A percentile compares a stretch with the other conserved stretches of the same genome.
These are phyloP conservation scores for Apostichopus japonicus DNA, from an alignment of 35 echinoderm and acorn worm species.

Conservation along the genomic window DNA sequence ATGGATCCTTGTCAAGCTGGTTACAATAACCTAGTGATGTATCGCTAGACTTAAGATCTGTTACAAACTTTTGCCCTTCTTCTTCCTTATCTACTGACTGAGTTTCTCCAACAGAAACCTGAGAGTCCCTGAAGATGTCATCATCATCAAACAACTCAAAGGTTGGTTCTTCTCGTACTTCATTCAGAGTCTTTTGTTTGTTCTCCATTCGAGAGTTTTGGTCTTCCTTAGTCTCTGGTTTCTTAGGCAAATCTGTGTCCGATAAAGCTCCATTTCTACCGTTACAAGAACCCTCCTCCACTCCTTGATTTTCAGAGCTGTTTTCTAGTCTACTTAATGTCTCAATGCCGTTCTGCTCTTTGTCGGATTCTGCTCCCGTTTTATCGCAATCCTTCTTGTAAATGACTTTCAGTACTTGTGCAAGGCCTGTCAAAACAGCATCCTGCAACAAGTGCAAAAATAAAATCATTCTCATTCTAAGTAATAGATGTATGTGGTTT, in stretches of 20 bases:
- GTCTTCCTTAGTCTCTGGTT: background rate
- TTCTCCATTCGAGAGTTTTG: background rate
- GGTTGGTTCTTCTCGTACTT: background rate
- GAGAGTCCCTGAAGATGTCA: slow-evolving; percentile 21
- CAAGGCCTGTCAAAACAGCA: background rate
- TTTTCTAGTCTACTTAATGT: background rate
- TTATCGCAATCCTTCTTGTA: slow-evolving; percentile 4
- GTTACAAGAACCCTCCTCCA: background rate
- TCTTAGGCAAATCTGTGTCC: background rate
- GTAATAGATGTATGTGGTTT: no score
- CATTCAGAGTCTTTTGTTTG: background rate
- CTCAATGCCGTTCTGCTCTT: background rate
- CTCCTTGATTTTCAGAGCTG: background rate
- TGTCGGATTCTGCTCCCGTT: background rate
- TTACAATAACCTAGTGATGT: background rate
- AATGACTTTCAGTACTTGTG: background rate
- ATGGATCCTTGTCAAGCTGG: background rate
- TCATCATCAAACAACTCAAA: slow-evolving; percentile 15
- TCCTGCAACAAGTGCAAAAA: background rate
- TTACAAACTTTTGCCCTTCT: background rate
- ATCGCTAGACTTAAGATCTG: background rate
- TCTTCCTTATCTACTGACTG: background rate
- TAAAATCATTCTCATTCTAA: background rate
- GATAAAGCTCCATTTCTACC: background rate
- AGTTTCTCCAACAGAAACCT: background rate